A percentile compares a stretch with the other conserved stretches of the same genome.
Conservation (phyloP, 2,888 invertebrate genomes). For the Neocrepidodera transversa region DNA sequence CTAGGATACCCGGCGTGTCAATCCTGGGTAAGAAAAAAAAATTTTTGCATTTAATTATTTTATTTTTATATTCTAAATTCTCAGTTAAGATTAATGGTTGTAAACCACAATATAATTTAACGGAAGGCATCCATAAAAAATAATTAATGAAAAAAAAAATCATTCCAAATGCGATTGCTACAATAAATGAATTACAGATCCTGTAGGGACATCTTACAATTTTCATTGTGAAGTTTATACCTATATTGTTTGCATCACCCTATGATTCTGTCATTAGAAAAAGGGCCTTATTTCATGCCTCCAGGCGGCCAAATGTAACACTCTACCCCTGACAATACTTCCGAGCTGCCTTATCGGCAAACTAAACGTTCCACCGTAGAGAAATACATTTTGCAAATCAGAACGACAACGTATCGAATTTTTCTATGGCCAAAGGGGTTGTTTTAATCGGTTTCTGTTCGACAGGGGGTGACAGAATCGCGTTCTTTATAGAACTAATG, state of each 20-base stretch:
- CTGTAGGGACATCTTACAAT: constrained; percentile 47
- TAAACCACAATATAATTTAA: constrained; percentile 24
- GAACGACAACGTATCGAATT: constrained; percentile 62
- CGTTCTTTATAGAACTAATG: constrained; percentile 54
- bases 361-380: constrained; percentile 46
- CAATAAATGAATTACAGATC: constrained; percentile 37
- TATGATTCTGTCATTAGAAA: constrained; percentile 60
- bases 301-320: constrained; percentile 42
- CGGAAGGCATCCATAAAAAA: constrained; percentile 30
- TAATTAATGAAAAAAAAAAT: constrained; percentile 38
- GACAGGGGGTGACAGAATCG: constrained; percentile 55
- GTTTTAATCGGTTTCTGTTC: constrained; percentile 60
- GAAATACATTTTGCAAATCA: constrained; percentile 58
- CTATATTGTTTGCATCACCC: constrained; percentile 55
- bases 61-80: too few species aligned
- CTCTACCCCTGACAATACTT: constrained; percentile 37
- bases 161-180: constrained; percentile 31
- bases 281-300: constrained; percentile 48
- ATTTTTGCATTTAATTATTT: too few species aligned
- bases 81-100: constrained; percentile 1
- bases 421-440: constrained; percentile 58
- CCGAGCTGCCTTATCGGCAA: constrained; percentile 46
- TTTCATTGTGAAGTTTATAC: constrained; percentile 49
- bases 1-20: too few species aligned
- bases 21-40: too few species aligned